Evolutionary conservation across 2,797 vertebrate species (phyloP), one percentile per base, ranked within the genome.

Genomic region (Chrosomus eos): DNA sequence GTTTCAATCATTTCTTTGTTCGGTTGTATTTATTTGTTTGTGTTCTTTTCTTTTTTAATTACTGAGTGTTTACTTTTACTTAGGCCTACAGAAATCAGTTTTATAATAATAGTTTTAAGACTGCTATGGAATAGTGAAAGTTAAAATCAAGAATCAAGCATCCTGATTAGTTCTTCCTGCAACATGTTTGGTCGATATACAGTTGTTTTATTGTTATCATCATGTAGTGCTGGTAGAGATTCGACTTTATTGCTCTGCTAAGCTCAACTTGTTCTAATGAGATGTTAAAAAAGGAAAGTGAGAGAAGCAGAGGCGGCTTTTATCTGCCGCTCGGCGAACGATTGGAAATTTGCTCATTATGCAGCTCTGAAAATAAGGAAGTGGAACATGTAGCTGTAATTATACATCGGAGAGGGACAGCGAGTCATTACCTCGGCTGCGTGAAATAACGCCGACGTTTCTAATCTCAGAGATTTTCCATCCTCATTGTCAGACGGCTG

Each of bases 331-430:
- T 83, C 31, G 18, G 45, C 28, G 58, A 84, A 40, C 14, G 51
- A 78, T 74, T 88, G 82, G 70, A 80, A 86, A 85, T 82, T 14
- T 73, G 36, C 82, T 88, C 80, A 80, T 89, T 86, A 89, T 80
- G 70, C 81, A 75, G 70, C 48, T 40, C 48, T 4, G 7, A 70
- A 45, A 80, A 86, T 83, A 85, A 88, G 70, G 82, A 89, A 88
- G 71, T 74, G 76, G 73, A 85, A 45, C 14, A 40, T 55, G 55
- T 23, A 18, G 51, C 6, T 51, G 64, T 87, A 84, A 87, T 86
- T 87, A 87, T 45, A 84, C 48, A 68, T 77, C 77, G 48, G 82
- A 83, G 75, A 55, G 45, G 36, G 71, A 85, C 33, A 21, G 36
- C 26, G 19, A 85, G 73, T 85, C 82, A 85, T 86, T 89, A 84